These are phyloP conservation scores for Dryadula phaetusa DNA, from an alignment of 2,888 invertebrate species.

Conservation along the genomic window DNA sequence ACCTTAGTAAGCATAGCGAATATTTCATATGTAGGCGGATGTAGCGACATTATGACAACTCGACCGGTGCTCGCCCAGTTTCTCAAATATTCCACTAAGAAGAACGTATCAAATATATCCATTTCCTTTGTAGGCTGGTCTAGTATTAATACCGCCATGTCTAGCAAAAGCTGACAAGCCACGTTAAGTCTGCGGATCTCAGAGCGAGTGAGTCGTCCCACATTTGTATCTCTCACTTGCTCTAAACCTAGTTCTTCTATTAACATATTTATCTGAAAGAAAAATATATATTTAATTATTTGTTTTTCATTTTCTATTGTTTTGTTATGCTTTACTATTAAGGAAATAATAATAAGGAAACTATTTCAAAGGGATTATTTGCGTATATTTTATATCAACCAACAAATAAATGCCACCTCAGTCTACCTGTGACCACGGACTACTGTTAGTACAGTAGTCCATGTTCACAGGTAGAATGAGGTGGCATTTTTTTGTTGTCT, in stretches of 20 bases:
- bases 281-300: not conserved
- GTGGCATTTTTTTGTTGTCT: too few species aligned
- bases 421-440: too few species aligned
- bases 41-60: constrained; percentile 95
- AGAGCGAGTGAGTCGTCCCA: constrained; percentile 93
- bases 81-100: constrained; percentile 95
- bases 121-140: constrained; percentile 95
- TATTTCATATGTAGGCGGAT: constrained; percentile 97
- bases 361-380: too few species aligned
- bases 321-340: too few species aligned
- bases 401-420: too few species aligned
- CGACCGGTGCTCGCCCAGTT: constrained; percentile 94
- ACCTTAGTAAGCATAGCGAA: constrained; percentile 95
- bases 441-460: too few species aligned
- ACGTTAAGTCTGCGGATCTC: constrained; percentile 94
- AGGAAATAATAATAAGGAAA: too few species aligned
- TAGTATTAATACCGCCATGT: constrained; percentile 93
- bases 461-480: too few species aligned
- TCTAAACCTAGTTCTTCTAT: constrained; percentile 96
- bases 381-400: too few species aligned
- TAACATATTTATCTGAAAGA: constrained; percentile 90
- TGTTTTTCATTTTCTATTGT: too few species aligned
- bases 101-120: constrained; percentile 98
- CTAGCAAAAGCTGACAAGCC: constrained; percentile 94
- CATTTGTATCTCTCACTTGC: constrained; percentile 94